Percentiles rank a stretch among this genome's conserved stretches.
These are phyloP conservation scores for Alsophila aescularia DNA, from an alignment of 2,888 invertebrate genomes.

Conservation along the genomic window DNA sequence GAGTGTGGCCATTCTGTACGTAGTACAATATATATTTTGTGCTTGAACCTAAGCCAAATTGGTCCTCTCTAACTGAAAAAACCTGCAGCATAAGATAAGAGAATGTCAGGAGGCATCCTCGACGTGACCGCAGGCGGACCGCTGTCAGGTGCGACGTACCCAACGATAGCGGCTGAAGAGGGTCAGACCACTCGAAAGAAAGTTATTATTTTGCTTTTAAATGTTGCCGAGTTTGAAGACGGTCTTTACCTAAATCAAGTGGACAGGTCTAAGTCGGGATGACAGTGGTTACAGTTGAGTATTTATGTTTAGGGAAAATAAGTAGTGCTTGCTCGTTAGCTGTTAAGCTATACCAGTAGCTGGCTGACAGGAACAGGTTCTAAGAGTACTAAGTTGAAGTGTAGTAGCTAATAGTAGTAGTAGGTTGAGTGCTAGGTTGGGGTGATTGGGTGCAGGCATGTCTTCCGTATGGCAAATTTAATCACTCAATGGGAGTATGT, in stretches of 20 bases:
- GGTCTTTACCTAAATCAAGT: slow-evolving; percentile 43
- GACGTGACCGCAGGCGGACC: slow-evolving; percentile 42
- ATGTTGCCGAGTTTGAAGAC: slow-evolving; percentile 42
- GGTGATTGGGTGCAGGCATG: too few species aligned
- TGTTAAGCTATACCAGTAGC: too few species aligned
- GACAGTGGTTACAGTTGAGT: slow-evolving; percentile 27
- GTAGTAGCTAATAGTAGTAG: too few species aligned
- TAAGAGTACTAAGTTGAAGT: too few species aligned
- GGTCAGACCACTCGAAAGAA: slow-evolving; percentile 48
- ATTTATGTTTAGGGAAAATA: slow-evolving; percentile 16
- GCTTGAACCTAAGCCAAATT: too few species aligned
- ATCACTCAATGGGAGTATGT: too few species aligned
- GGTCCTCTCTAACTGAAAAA: slow-evolving; percentile 11
- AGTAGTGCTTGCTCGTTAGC: slow-evolving; percentile 10
- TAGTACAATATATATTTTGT: too few species aligned
- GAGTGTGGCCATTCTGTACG: too few species aligned
- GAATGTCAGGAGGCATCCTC: slow-evolving; percentile 8
- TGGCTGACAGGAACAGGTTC: too few species aligned
- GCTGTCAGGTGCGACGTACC: slow-evolving; percentile 49
- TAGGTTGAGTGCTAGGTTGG: too few species aligned
- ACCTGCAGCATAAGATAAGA: slow-evolving; percentile 22
- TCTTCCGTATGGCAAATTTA: too few species aligned
- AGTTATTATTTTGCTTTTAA: slow-evolving; percentile 43
- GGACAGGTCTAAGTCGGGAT: slow-evolving; percentile 38
- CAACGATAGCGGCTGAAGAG: slow-evolving; percentile 53